These are phyloP conservation scores for Trachelus tabidus DNA, from an alignment of 2,888 invertebrate species.

Conservation along the genomic window DNA sequence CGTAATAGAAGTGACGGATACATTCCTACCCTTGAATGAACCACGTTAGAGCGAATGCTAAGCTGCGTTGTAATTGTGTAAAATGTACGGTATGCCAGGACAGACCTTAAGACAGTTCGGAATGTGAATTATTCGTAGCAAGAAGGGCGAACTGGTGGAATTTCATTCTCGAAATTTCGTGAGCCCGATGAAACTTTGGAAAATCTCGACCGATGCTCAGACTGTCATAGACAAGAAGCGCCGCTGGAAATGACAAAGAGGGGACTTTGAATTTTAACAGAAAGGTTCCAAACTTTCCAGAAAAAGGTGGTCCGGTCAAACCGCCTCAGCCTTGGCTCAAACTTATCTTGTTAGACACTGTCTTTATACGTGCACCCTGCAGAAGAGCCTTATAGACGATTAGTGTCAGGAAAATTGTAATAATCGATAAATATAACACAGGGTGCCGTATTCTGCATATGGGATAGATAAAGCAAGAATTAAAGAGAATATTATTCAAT, in stretches of 20 bases:
- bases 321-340: no score
- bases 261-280: neutral
- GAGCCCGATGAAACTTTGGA: slow-evolving; percentile 20
- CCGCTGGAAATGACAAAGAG: neutral
- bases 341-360: no score
- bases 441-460: no score
- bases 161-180: slow-evolving; percentile 28
- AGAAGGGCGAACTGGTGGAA: slow-evolving; percentile 26
- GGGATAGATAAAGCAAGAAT: neutral
- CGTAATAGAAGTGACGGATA: neutral
- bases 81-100: neutral
- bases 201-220: neutral
- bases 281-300: neutral
- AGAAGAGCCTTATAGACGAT: no score
- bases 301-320: neutral
- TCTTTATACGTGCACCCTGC: no score
- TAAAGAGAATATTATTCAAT: neutral
- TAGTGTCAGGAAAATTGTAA: no score
- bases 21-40: neutral
- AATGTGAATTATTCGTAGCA: slow-evolving; percentile 38
- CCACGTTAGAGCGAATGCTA: neutral
- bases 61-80: neutral
- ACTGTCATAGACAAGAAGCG: neutral
- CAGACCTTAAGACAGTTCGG: slow-evolving; percentile 12
- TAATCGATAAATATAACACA: no score